These are phyloP conservation scores for Pocota personata DNA, from an alignment of 2,888 invertebrate species.

Conservation along the genomic window DNA sequence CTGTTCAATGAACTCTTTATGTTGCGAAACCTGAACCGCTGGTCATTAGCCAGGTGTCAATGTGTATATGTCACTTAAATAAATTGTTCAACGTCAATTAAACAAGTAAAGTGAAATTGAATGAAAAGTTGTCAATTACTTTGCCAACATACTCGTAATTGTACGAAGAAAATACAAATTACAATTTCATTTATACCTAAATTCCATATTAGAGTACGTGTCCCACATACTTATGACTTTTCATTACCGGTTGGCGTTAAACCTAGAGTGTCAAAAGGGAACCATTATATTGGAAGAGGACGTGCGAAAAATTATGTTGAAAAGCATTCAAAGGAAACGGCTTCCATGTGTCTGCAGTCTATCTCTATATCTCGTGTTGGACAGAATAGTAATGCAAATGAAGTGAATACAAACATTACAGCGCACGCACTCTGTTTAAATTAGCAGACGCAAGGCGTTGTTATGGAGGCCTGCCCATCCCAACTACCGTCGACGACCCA, in stretches of 20 bases:
- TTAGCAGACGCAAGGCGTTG: not conserved
- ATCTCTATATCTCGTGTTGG: not conserved
- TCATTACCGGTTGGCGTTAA: constrained; percentile 5
- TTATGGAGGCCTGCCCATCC: constrained; percentile 13
- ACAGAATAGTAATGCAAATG: constrained; percentile 11
- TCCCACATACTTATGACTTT: not conserved
- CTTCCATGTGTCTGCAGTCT: not conserved
- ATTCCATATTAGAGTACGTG: not conserved
- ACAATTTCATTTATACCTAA: not conserved
- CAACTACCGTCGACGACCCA: constrained; percentile 1
- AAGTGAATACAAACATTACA: not conserved
- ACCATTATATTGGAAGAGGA: not conserved
- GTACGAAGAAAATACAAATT: constrained; percentile 15
- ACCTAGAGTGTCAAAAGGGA: not conserved
- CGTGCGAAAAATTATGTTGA: not conserved
- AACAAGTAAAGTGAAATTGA: constrained; percentile 36
- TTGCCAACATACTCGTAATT: constrained; percentile 25
- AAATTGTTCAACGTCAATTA: not conserved
- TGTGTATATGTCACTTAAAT: not conserved
- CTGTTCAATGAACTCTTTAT: constrained; percentile 51
- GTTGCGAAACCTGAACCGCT: not conserved
- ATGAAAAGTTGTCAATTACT: not conserved
- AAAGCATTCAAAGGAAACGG: not conserved
- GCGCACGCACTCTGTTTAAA: not conserved
- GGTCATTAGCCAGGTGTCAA: not conserved